Evolutionary conservation across 2,888 invertebrate genomes (phyloP), one percentile per base, ranked within the genome.

Genomic region (Lasioglossum pauxillum): DNA sequence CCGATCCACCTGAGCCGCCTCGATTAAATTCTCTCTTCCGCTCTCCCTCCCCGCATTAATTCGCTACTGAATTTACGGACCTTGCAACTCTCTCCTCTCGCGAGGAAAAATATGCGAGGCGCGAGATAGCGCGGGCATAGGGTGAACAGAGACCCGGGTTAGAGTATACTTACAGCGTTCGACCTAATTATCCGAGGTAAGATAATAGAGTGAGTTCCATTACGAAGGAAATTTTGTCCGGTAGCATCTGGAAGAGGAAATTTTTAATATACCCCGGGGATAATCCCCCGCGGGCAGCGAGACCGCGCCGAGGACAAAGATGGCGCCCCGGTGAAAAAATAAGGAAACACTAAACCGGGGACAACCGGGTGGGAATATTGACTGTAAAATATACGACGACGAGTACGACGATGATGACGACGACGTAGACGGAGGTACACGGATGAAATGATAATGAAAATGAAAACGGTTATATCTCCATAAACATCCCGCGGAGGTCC

Each of bases 191-290:
- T 83, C 77, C 80, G 35, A 78, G 72, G 78, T 86, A 86, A 87
- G 83, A 86, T 87, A 87, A 87, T 86, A 83, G 80, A 86, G 83
- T 86, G 87, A 83, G 64, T 87, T 86, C 83, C 80, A 87, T 87
- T 87, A 87, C 77, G 80, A 86, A 78, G 78, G 73, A 67, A 86
- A 86, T 86, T 86, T 82, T 72, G 79, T 82, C 73, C 74, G 76
- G 71, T 75, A 75, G 75, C 87, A 84, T 87, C 83, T 84, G 84
- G 75, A 75, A 73, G 80, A 75, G 78, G 75, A 78, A 83, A 71
- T 80, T 81, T 85, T 85, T 86, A 86, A 84, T 84, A 84, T 41
- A 75, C 85, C 79, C 75, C 35, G 14, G 75, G 81, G 85, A 81
- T 81, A 80, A 81, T 85, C 75, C 74, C 46, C 60, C 57, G 69